Percentiles rank a stretch among this genome's conserved stretches.
phyloP scores from a whole-genome alignment of 2,113 vertebrate species.

The Tringa solitaria region DNA sequence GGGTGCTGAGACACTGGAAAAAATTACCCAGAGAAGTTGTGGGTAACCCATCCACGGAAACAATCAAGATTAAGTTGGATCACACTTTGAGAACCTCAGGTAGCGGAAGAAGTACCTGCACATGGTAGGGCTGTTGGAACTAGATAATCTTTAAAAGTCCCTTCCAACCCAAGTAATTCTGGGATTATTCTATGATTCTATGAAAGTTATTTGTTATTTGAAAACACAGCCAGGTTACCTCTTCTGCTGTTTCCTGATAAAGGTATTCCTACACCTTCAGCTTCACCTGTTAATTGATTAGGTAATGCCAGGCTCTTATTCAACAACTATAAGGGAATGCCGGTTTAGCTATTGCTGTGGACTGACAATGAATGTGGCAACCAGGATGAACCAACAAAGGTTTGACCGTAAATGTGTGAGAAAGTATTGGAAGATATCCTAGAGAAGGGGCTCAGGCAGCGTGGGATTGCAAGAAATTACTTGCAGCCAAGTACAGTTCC shows the following conservation, averaged over 20 bases:
- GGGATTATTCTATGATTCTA: background rate
- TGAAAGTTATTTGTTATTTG: background rate
- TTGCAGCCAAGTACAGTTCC: background rate
- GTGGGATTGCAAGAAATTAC: background rate
- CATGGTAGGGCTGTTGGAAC: fast-evolving
- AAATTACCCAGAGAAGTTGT: background rate
- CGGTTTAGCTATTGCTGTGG: background rate
- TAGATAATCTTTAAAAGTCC: background rate
- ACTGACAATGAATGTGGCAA: background rate
- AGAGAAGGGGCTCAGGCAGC: background rate
- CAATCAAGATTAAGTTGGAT: background rate
- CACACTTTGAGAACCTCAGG: background rate
- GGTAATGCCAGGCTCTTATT: background rate
- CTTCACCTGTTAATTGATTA: background rate
- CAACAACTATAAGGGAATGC: fast-evolving
- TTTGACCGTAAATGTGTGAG: background rate
- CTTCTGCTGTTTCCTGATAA: background rate
- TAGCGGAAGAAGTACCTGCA: background rate
- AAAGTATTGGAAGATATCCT: background rate
- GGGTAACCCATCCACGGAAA: background rate
- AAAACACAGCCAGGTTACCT: background rate
- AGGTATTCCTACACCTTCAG: background rate
- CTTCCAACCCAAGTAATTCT: background rate
- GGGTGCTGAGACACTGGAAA: background rate
- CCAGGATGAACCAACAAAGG: background rate